Evolutionary conservation across 2,113 vertebrate species (phyloP), one percentile per base, ranked within the genome.

Genomic region (Colaptes auratus): DNA sequence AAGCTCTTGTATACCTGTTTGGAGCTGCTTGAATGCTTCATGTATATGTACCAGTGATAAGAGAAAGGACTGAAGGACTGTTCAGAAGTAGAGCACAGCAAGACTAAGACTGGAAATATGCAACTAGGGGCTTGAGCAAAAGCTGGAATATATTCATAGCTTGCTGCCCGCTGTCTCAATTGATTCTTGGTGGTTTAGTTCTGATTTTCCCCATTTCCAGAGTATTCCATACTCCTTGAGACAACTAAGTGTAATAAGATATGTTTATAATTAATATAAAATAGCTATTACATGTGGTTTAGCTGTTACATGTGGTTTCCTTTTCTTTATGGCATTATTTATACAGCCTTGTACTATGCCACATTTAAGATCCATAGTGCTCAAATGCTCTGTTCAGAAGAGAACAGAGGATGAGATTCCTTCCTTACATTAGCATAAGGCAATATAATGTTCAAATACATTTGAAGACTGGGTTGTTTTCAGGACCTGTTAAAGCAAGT

Each of bases 291-390:
- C 7, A 42, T 27, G 1, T 31, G 3, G 65, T 18, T 3, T 65
- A 78, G 7, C 2, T 78, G 25, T 31, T 7, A 3, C 7, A 42
- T 27, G 1, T 31, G 3, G 65, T 18, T 3, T 65, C 18, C 0
- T 4, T 48, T 83, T 30, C 16, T 66, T 81, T 25, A 24, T 65
- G 6, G 10, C 5, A 3, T 19, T 55, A n/a, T 33, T 48, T 67
- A 25, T 28, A 25, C 4, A 55, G 10, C 9, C 12, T 36, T 64
- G 21, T 12, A 8, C 3, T 46, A 15, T 27, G 13, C 46, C 20
- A 39, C 0, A 0, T 33, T 69, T 52, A 18, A 27, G 24, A 10
- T 28, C 7, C 3, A 3, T 31, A 28, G 20, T 25, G 15, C 13
- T 69, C 25, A 74, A 74, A 78, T 83, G 4, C 15, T 35, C 28